Base-by-base conservation (phyloP, 92 coral and sea anemone species). In the Epizoanthus illoricatus region DNA sequence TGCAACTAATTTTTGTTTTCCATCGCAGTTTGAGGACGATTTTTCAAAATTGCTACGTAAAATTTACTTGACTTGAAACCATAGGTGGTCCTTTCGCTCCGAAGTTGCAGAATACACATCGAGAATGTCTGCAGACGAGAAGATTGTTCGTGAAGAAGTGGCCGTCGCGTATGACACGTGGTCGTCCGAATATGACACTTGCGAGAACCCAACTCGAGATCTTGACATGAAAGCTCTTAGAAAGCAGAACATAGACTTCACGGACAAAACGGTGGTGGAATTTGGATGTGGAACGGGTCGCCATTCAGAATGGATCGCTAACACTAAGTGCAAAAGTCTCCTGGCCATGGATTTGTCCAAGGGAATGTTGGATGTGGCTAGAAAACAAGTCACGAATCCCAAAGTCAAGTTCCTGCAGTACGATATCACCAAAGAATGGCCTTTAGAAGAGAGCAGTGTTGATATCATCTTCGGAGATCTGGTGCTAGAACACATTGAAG, bases 241-340 rank as follows among this genome's bases (percentile, higher is more conserved):
- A 62, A 71, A 43, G 39, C 82, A 78, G 41, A 62, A 78, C 23
- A 33, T 78, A 11, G 59, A 78, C 23, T 78, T 78, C 71, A 63
- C 59, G n/a, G 82, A 63, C 71, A 78, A 78, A 78, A 20, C 70
- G 9, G 82, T 78, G 45, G 82, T 62, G 4, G 82, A 78, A 20
- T 78, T 78, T 15, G 82, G 82, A 16, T 78, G 82, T 64, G 82
- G 82, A 5, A 78, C 82, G 5, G 82, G 82, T 42, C 82, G 82
- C 20, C 82, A 78, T 42, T 62, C 82, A 16, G 45, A 78, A 57
- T 78, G 82, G 82, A 78, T 78, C 5, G 82, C 82, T 5, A 43
- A 21, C 49, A 78, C 72, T 28, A 66, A 42, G 0, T 78, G 82
- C 67, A 62, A 42, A 6, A 78, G 59, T 21, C 43, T 78, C 0